Conservation (phyloP, 1,140 invertebrate species). For the Drosophila littoralis region DNA sequence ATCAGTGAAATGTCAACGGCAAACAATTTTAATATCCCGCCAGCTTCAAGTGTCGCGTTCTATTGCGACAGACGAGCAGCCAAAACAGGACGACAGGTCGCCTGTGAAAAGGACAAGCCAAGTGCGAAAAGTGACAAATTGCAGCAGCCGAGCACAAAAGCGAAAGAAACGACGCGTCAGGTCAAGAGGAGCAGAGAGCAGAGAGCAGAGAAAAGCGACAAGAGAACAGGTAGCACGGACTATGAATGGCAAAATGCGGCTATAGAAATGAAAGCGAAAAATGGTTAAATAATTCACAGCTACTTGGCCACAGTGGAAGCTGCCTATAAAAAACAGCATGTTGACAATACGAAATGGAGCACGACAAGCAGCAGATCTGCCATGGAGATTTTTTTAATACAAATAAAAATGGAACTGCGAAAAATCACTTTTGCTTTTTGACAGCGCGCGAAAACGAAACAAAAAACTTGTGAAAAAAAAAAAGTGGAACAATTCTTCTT, state of each 20-base stretch:
- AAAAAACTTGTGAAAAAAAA: too few relatives aligned
- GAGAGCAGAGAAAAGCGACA: background rate
- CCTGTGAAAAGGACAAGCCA: slow-evolving; percentile 37
- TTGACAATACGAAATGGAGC: background rate
- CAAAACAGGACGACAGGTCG: slow-evolving; percentile 9
- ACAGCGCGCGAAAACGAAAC: too few relatives aligned
- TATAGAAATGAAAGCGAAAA: slow-evolving; percentile 31
- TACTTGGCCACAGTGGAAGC: slow-evolving; percentile 9
- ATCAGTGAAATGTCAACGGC: slow-evolving; percentile 59
- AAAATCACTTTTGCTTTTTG: too few relatives aligned
- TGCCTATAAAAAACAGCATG: slow-evolving; percentile 1
- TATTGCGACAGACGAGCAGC: slow-evolving; percentile 29
- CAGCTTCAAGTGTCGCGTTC: slow-evolving; percentile 56
- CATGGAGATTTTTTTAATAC: too few relatives aligned
- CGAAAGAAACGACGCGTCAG: slow-evolving; percentile 33
- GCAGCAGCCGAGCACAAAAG: slow-evolving; percentile 54
- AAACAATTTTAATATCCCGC: slow-evolving; percentile 73
- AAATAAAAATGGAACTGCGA: too few relatives aligned
- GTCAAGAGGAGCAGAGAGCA: slow-evolving; percentile 42
- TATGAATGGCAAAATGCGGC: slow-evolving; percentile 25
- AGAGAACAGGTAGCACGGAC: slow-evolving; percentile 5
- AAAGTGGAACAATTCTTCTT: too few relatives aligned
- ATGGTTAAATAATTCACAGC: slow-evolving; percentile 32
- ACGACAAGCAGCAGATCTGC: background rate
- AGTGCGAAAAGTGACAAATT: slow-evolving; percentile 76